Base-by-base conservation (phyloP, 2,113 vertebrate genomes). In the Cygnus atratus region DNA sequence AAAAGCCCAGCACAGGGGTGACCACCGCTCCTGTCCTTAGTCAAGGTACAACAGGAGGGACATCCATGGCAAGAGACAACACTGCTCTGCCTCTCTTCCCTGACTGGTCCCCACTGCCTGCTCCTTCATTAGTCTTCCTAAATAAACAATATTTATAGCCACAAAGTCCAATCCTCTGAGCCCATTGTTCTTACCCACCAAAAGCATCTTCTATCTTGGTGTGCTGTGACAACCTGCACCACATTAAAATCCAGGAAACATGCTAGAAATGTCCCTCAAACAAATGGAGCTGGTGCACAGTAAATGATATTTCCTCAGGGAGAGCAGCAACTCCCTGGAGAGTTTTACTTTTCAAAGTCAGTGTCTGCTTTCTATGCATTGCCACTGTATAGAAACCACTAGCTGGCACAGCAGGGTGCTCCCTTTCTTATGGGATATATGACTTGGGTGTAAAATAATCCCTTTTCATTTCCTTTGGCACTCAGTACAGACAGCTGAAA, bases 381-480 rank as follows among this genome's bases (percentile, higher is more conserved):
- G 95, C 92, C 83, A 83, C 87, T 90, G 57, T 37, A 65, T 73
- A 21, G 57, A 97, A 97, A 93, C 96, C 96, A 96, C 86, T 96
- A 95, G 92, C 24, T 97, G 96, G 88, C 97, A 97, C 96, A 58
- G 84, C 29, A 41, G 95, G 94, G 61, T 90, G 87, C 81, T 96
- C 73, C 90, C 92, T 97, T 98, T 96, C 97, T 91, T 87, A 90
- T 3, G 72, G 95, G 75, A 58, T 84, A 63, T 91, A 93, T 84
- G 88, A 89, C 88, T 94, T 97, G 96, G 93, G 95, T 96, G 94
- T 95, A 96, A 97, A 97, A 94, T 93, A 92, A 96, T 93, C 92
- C 94, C 73, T 55, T 94, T 92, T 97, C 48, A 48, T 96, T 92
- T 95, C 75, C 95, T 90, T 76, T 62, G 70, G 76, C 85, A 55